Evolutionary conservation across 2,797 vertebrate genomes (phyloP).

Genomic region (Danio choprae): DNA sequence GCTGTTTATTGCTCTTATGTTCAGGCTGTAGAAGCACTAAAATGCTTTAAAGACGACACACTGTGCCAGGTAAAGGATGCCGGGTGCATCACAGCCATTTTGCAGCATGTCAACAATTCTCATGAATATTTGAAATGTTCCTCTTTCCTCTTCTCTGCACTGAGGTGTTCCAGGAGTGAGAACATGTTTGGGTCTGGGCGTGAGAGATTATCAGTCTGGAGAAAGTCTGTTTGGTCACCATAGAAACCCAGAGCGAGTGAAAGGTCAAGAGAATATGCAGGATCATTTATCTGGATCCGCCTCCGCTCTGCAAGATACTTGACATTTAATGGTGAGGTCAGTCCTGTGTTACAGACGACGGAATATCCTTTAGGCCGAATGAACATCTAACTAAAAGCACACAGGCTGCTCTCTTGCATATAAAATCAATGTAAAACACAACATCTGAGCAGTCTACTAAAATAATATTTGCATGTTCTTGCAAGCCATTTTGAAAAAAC

Average conservation of each 20-base stretch:
- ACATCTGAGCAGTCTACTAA: not conserved
- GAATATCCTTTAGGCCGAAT: slow-evolving; percentile 37
- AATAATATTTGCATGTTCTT: not conserved
- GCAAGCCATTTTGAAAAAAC: not conserved
- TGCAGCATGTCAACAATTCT: slow-evolving; percentile 20
- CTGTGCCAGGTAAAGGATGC: not conserved
- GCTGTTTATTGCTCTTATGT: not conserved
- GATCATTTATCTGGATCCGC: slow-evolving; percentile 42
- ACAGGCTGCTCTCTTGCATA: not conserved
- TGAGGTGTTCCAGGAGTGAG: not conserved
- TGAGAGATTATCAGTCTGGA: slow-evolving; percentile 25
- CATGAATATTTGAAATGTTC: slow-evolving; percentile 12
- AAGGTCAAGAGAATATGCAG: slow-evolving; percentile 45
- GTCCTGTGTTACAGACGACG: slow-evolving; percentile 7
- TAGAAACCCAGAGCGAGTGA: slow-evolving; percentile 48
- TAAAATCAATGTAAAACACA: slow-evolving; percentile 31
- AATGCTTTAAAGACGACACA: not conserved
- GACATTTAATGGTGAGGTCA: slow-evolving; percentile 52
- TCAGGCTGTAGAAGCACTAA: not conserved
- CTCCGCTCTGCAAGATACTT: slow-evolving; percentile 39
- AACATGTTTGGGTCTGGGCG: slow-evolving; percentile 24
- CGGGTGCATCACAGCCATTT: not conserved
- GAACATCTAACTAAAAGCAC: slow-evolving; percentile 24
- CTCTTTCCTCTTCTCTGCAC: not conserved
- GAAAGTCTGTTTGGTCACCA: slow-evolving; percentile 49